Percentiles rank a stretch among this genome's conserved stretches.
These are phyloP conservation scores for Aradophagus sp. DNA, from an alignment of 1,140 invertebrate species.

Conservation along the genomic window DNA sequence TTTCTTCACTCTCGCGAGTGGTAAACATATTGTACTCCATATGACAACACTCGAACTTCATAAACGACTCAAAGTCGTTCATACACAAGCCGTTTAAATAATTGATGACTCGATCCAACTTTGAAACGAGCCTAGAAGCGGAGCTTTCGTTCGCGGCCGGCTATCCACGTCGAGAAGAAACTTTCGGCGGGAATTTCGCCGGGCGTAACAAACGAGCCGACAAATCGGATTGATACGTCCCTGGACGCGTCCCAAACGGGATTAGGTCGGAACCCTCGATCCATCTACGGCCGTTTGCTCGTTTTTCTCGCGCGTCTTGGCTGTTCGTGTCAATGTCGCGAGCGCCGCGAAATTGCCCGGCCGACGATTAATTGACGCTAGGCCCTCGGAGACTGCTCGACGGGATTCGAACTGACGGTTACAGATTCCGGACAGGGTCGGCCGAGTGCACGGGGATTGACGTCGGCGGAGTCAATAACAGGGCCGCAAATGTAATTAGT, in stretches of 20 bases:
- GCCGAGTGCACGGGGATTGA: conserved; percentile 30
- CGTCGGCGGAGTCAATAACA: conserved; percentile 51
- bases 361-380: conserved; percentile 62
- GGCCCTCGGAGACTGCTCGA: conserved; percentile 59
- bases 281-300: conserved; percentile 46
- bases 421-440: conserved; percentile 55
- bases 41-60: no score
- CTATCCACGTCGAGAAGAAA: no score
- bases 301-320: conserved; percentile 11
- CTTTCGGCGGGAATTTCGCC: no score
- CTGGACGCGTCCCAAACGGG: conserved; percentile 62
- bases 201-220: conserved; percentile 63
- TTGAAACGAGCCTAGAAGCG: no score
- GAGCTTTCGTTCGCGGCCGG: no score
- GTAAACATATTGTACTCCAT: no score
- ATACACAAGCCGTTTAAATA: no score
- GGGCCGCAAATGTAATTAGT: conserved; percentile 56
- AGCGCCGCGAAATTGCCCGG: conserved; percentile 54
- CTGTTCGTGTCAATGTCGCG: conserved; percentile 8
- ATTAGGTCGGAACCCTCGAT: conserved; percentile 61
- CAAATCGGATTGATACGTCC: conserved; percentile 69
- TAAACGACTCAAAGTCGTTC: no score
- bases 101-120: no score
- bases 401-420: conserved; percentile 61
- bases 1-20: no score